Evolutionary conservation across 1,140 invertebrate genomes (phyloP), one percentile per base, ranked within the genome.

Genomic region (Bombus cullumanus): DNA sequence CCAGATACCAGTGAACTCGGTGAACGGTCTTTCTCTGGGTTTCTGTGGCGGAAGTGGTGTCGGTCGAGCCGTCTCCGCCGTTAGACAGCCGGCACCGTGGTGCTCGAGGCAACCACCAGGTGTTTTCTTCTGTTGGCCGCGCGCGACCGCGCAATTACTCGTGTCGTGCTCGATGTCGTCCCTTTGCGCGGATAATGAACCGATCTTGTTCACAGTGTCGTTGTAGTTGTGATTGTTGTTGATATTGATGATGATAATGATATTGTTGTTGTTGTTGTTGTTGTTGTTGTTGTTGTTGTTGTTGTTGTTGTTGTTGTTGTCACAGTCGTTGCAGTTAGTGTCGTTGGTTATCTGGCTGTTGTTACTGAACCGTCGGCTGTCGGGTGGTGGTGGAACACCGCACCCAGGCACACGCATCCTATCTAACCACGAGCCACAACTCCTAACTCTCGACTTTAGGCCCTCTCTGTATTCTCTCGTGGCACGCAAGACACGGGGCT

Each of bases 321-420:
- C 74, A 68, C 78, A 64, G 71, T 34, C 15, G 64, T n/a, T 57
- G 34, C 41, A 59, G 86, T 74, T 85, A 25, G 41, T 83, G 82
- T 62, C 73, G 75, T 76, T 22, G 37, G 47, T 69, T 59, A 39
- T 81, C 81, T 78, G 81, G 15, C 73, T 39, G 75, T 83, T 62
- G 82, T 75, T 86, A 76, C 39, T 81, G 81, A 90, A 90, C 86
- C 83, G 83, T 88, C 82, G 89, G 76, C 81, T 88, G 82, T 90
- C 88, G 89, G 87, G 87, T 89, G 89, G 90, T 94, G 94, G 92
- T 92, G 92, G 91, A 86, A 93, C 94, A 94, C 94, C 94, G 94
- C 94, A 93, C 94, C 94, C 94, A 95, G 91, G 93, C 92, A 94
- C 94, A 94, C 94, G 95, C 95, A 95, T 95, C 94, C 94, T 95